Base-by-base conservation (phyloP, 2,888 invertebrate species). In the Tenthredo amoena region DNA sequence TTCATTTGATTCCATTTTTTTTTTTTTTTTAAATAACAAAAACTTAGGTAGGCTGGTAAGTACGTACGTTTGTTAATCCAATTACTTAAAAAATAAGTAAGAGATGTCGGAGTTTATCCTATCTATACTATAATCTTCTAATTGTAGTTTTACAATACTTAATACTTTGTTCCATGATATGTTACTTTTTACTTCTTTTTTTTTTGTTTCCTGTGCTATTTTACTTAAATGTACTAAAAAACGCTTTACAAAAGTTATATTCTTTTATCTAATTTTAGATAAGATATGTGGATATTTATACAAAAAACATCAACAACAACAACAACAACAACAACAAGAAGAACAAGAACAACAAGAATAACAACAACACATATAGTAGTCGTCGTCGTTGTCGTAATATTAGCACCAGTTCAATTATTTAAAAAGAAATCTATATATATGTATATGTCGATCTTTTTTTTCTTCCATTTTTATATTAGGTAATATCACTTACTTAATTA, bases 321-420 rank as follows among this genome's bases (percentile, higher is more conserved):
- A 50, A 6, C 50, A 50, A 50, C 5, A 50, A 18, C 18, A 50
- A 50, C 47, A 50, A 15, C 15, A 47, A 47, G 15, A 47, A 15
- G 1, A 50, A 50, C 18, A 50, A 50, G 18, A 55, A n/a, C 2
- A 55, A 55, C 50, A 50, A 50, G 5, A 50, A 50, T 4, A 50
- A 50, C 6, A 55, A 55, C 55, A 55, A 55, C 55, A 55, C 7
- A 50, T 50, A 55, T 55, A 55, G n/a, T 72, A 18, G 89, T 90
- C 88, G 92, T 89, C 91, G 89, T 90, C 90, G 90, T 90, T 89
- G 89, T 89, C 88, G 90, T 21, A 74, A 40, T 40, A 43, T 85
- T 87, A 55, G 89, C 89, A 89, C 90, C 91, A 90, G 88, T 89
- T 88, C 89, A 72, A 72, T 72, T 68, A 68, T 50, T 50, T 18